Evolutionary conservation across 2,113 vertebrate genomes (phyloP), one percentile per base, ranked within the genome.

Genomic region (Anolis sagrei): DNA sequence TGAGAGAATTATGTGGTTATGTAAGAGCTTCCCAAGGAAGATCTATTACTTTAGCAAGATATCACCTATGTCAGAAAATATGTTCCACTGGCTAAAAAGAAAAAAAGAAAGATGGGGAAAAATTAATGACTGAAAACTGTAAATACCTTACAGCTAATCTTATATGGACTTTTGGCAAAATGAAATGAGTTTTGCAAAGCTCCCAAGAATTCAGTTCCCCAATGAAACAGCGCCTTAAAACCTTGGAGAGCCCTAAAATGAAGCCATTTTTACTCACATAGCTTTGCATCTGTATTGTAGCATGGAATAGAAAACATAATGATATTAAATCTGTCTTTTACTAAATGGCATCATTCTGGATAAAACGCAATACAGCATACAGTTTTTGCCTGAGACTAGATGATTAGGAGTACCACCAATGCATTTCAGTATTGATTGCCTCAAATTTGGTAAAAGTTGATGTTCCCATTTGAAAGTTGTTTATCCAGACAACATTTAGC

Each of bases 241-340:
- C 58, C 77, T 34, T 79, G 86, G 91, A 91, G 83, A 74, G 79
- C 62, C 51, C n/a, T 77, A 74, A 76, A 83, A 18, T 82, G 19
- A 54, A 86, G 73, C 18, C n/a, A 0, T 2, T 76, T 81, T 82
- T 0, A 1, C 49, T 87, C 44, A 64, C 73, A 83, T 32, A 76
- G 54, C 66, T 92, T 91, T 80, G 39, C 80, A 81, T 44, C 39
- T 44, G 5, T 44, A 83, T 64, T 21, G 16, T 68, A 91, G 76
- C 44, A 39, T 39, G 80, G 36, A 80, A 27, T 5, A 74, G 79
- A 66, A 82, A 34, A 79, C 1, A n/a, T 64, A 0, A 23, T 83
- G 81, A 87, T 89, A 89, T 89, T 84, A 91, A 93, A 72, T 19
- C 82, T 19, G 34, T 90, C 88, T 92, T 8, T 88, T 80, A 91